Evolutionary conservation across 1,140 invertebrate genomes (phyloP).

Genomic region (Aradophagus sp.): DNA sequence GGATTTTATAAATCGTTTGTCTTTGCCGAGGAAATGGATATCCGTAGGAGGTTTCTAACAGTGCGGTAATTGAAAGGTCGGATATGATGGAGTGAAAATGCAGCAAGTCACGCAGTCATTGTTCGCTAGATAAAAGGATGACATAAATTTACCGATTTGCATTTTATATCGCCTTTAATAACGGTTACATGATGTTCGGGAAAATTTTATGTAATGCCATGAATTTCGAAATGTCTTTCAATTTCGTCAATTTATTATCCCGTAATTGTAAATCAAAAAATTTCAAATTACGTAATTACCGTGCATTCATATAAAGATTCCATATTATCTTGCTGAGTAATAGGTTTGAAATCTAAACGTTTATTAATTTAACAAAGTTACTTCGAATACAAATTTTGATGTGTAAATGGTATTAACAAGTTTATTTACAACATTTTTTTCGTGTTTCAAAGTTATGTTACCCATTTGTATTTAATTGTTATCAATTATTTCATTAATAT

Average conservation of each 20-base stretch:
- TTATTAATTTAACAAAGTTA: too few species aligned
- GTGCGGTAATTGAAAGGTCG: conserved; percentile 34
- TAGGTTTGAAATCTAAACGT: too few species aligned
- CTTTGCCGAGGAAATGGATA: conserved; percentile 33
- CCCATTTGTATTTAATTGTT: too few species aligned
- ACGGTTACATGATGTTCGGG: conserved; percentile 9
- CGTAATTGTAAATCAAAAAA: background rate
- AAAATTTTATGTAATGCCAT: conserved; percentile 26
- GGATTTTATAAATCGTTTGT: conserved; percentile 33
- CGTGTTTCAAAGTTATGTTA: too few species aligned
- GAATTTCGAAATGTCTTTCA: conserved; percentile 1
- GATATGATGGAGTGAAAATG: conserved; percentile 36
- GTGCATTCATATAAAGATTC: too few species aligned
- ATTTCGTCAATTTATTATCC: background rate
- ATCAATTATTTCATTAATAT: too few species aligned
- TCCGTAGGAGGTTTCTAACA: conserved; percentile 44
- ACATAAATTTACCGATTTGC: conserved; percentile 34
- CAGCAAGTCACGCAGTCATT: conserved; percentile 22
- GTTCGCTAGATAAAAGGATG: conserved; percentile 29
- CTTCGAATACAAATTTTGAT: too few species aligned
- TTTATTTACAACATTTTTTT: too few species aligned
- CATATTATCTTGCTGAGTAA: too few species aligned
- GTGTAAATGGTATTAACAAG: too few species aligned
- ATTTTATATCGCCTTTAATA: conserved; percentile 32
- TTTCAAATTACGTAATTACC: too few species aligned